Conservation (phyloP, 2,888 invertebrate species). For the Petrophora chlorosata region DNA sequence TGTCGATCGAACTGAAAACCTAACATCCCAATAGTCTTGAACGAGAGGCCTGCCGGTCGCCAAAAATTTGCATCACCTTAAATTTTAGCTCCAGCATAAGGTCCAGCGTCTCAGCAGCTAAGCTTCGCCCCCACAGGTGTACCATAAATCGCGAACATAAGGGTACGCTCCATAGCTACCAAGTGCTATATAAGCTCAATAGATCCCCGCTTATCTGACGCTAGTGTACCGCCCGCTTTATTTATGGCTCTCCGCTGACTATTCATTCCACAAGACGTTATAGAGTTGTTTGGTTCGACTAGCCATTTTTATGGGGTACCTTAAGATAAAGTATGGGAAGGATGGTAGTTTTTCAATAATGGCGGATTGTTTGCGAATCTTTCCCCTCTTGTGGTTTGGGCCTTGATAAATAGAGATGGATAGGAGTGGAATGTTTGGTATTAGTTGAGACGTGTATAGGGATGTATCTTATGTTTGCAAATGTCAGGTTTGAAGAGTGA, state of each 20-base stretch:
- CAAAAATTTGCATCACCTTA: not conserved
- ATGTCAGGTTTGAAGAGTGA: constrained; percentile 11
- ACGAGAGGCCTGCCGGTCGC: too few species aligned
- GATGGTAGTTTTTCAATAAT: constrained; percentile 41
- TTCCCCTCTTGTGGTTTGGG: constrained; percentile 38
- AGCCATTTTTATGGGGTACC: constrained; percentile 56
- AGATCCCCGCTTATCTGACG: constrained; percentile 74
- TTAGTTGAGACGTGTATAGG: constrained; percentile 22
- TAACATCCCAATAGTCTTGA: too few species aligned
- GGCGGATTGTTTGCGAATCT: constrained; percentile 38
- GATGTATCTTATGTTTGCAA: constrained; percentile 21
- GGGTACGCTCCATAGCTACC: constrained; percentile 54
- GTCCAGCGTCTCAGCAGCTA: constrained; percentile 28
- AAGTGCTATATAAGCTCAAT: constrained; percentile 75
- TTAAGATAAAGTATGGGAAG: constrained; percentile 46
- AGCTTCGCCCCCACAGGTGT: constrained; percentile 58
- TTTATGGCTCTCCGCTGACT: constrained; percentile 67
- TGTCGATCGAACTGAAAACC: too few species aligned
- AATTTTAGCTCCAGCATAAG: not conserved
- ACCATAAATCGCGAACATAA: constrained; percentile 61
- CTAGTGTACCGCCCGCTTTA: constrained; percentile 61
- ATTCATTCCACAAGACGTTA: constrained; percentile 68
- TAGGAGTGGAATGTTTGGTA: constrained; percentile 26
- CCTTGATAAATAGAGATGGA: constrained; percentile 37
- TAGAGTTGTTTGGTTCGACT: constrained; percentile 61